Conservation (phyloP, 2,113 vertebrate species). For the Poecilia latipinna region DNA sequence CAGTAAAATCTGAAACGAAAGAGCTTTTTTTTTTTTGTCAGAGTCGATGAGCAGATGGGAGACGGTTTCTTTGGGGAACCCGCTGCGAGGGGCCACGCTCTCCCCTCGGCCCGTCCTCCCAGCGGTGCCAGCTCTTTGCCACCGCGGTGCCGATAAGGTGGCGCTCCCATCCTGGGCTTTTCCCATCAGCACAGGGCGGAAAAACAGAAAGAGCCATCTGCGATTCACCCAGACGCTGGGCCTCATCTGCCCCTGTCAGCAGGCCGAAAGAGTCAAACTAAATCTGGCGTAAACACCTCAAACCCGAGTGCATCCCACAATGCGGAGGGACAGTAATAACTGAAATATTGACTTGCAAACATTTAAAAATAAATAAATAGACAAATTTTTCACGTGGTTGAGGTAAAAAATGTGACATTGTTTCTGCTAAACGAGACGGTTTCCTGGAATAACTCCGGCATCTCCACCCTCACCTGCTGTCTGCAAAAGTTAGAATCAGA, state of each 20-base stretch:
- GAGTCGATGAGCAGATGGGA: slow-evolving; percentile 69
- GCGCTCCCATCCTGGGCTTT: slow-evolving; percentile 50
- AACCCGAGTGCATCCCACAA: background rate
- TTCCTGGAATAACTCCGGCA: slow-evolving; percentile 44
- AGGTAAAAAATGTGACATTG: too few relatives aligned
- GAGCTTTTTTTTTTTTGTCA: slow-evolving; percentile 41
- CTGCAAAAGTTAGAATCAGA: slow-evolving; percentile 33
- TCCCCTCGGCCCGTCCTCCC: slow-evolving; percentile 27
- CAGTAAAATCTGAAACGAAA: slow-evolving; percentile 25
- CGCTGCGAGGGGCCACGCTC: slow-evolving; percentile 52
- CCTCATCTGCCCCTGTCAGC: slow-evolving; percentile 20
- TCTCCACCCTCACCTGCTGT: slow-evolving; percentile 16
- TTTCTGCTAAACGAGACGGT: background rate
- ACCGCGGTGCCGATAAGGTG: slow-evolving; percentile 58
- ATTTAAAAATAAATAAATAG: too few relatives aligned
- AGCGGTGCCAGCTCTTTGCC: slow-evolving; percentile 63
- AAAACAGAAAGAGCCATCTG: slow-evolving; percentile 64
- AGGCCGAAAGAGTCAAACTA: slow-evolving; percentile 8
- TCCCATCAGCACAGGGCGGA: slow-evolving; percentile 42
- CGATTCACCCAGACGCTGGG: slow-evolving; percentile 46
- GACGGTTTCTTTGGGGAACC: slow-evolving; percentile 49
- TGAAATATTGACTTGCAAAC: too few relatives aligned
- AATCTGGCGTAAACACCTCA: slow-evolving; percentile 20
- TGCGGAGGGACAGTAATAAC: background rate
- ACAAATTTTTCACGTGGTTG: too few relatives aligned